A percentile compares a stretch with the other conserved stretches of the same genome.
These are phyloP conservation scores for Poeciliopsis turneri DNA, from an alignment of 2,797 vertebrate genomes.

Conservation along the genomic window DNA sequence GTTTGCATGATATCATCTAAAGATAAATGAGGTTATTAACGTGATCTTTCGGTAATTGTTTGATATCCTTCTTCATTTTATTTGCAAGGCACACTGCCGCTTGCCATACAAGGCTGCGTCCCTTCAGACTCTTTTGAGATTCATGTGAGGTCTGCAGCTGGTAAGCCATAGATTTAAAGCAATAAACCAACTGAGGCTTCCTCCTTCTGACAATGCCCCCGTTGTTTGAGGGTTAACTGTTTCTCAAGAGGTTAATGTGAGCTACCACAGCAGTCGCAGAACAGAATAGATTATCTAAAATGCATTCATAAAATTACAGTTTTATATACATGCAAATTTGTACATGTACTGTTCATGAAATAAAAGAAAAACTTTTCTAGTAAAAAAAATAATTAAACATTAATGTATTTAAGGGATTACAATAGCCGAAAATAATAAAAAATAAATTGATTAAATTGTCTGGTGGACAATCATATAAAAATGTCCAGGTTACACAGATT, in stretches of 20 bases:
- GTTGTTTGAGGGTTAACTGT: slow-evolving; percentile 11
- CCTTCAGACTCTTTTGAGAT: slow-evolving; percentile 4
- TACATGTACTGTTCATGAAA: background rate
- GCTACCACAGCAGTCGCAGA: background rate
- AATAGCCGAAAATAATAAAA: background rate
- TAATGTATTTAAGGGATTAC: background rate
- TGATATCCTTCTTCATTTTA: background rate
- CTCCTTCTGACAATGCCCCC: slow-evolving; percentile 5
- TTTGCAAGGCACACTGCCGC: background rate
- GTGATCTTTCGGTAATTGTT: background rate
- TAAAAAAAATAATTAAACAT: background rate
- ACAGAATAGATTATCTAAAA: background rate
- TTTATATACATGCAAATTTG: background rate
- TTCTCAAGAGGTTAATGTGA: slow-evolving; percentile 9
- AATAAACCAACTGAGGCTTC: slow-evolving; percentile 16
- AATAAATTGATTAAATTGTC: background rate
- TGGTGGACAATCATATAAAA: background rate
- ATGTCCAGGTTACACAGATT: background rate
- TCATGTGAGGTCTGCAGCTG: slow-evolving; percentile 5
- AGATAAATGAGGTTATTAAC: background rate
- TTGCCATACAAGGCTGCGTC: background rate
- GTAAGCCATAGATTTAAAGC: slow-evolving; percentile 1
- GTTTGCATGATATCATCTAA: background rate
- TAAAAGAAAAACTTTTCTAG: background rate
- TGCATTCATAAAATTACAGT: background rate